Conservation (phyloP, 2,113 vertebrate genomes). For the Trogon surrucura region DNA sequence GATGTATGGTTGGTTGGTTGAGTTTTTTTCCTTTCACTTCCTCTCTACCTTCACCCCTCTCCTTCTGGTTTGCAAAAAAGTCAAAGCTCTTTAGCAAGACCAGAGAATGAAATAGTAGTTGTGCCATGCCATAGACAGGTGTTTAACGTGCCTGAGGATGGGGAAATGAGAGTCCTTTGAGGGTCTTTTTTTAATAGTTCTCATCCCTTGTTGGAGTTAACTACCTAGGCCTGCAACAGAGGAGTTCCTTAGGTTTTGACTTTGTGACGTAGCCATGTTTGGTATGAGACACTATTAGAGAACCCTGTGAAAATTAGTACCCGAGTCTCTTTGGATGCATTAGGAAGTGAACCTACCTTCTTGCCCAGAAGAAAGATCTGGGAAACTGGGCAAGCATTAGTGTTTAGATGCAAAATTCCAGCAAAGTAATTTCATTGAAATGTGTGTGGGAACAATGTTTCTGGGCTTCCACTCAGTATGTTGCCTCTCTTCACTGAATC, state of each 20-base stretch:
- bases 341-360: background rate
- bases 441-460: background rate
- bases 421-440: background rate
- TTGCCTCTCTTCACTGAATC: background rate
- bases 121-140: fast-evolving
- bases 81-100: background rate
- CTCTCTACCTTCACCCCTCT: background rate
- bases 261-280: background rate
- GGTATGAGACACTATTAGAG: background rate
- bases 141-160: background rate
- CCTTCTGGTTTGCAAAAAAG: background rate
- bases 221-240: background rate
- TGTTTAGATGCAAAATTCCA: background rate
- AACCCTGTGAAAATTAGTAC: background rate
- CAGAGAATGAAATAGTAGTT: background rate
- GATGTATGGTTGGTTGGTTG: background rate
- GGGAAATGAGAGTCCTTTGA: background rate
- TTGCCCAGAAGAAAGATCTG: background rate
- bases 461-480: background rate
- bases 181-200: background rate
- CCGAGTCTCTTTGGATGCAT: background rate
- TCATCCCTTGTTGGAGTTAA: background rate
- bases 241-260: background rate
- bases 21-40: background rate
- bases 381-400: background rate